Conservation (phyloP, 2,113 vertebrate species). For the Heloderma charlesbogerti region DNA sequence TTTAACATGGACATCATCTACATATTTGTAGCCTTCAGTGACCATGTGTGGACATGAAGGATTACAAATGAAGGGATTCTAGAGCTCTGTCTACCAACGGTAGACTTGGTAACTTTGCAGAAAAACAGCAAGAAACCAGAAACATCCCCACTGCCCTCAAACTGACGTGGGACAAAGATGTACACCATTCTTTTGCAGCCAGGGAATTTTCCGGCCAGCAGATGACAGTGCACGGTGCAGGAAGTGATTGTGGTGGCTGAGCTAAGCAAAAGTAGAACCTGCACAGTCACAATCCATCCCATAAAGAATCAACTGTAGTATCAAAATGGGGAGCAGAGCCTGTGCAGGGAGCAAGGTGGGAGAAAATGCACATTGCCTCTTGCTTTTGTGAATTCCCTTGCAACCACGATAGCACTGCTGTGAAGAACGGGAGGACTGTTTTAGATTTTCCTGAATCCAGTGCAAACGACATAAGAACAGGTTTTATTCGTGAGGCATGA, state of each 20-base stretch:
- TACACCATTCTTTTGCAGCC: neutral
- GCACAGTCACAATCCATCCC: too few species aligned
- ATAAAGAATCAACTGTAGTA: neutral
- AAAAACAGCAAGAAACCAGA: neutral
- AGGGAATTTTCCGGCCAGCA: neutral
- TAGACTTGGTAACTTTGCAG: neutral
- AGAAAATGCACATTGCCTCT: neutral
- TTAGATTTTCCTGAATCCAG: neutral
- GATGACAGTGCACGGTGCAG: neutral
- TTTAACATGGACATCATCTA: constrained; percentile 1
- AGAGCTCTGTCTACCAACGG: neutral
- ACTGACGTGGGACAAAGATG: neutral
- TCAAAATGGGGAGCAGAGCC: neutral
- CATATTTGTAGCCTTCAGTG: neutral
- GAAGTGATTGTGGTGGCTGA: neutral
- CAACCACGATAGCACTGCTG: neutral
- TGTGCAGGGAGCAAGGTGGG: neutral
- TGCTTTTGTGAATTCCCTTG: neutral
- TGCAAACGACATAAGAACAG: neutral
- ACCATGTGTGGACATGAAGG: neutral
- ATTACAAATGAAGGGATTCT: neutral
- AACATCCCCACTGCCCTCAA: neutral
- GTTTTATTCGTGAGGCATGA: neutral
- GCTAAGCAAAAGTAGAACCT: too few species aligned
- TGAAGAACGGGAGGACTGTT: neutral